Percentiles rank a stretch among this genome's conserved stretches.
Evolutionary conservation across 1,140 invertebrate genomes (phyloP).

Genomic region (Ostrea edulis): DNA sequence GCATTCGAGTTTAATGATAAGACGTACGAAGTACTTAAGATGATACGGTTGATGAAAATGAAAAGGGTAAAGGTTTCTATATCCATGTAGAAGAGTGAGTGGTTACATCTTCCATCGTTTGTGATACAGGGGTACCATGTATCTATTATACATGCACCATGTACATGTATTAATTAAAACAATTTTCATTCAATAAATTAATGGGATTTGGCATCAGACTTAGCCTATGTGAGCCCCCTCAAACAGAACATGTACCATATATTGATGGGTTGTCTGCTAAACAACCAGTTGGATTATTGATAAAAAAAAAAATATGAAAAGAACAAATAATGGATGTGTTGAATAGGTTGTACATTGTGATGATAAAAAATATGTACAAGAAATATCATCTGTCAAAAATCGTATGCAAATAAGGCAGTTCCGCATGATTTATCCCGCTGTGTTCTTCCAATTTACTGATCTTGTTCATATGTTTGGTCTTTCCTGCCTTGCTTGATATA

Average conservation of each 20-base stretch:
- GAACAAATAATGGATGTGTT: background rate
- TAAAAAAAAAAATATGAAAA: background rate
- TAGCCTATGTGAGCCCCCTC: too few relatives aligned
- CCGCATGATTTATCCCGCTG: background rate
- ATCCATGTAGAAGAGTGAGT: background rate
- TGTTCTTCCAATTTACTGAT: background rate
- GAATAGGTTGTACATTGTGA: background rate
- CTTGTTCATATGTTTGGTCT: background rate
- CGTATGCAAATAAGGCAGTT: constrained; percentile 9
- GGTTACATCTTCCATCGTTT: background rate
- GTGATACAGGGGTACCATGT: background rate
- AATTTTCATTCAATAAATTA: too few relatives aligned
- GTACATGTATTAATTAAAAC: too few relatives aligned
- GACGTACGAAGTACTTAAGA: background rate
- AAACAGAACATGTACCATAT: background rate
- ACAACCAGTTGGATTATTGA: too few relatives aligned
- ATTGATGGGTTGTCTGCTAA: background rate
- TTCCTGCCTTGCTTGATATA: background rate
- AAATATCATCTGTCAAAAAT: constrained; percentile 7
- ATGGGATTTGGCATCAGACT: too few relatives aligned
- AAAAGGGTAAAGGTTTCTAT: background rate
- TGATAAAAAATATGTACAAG: background rate
- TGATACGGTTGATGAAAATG: constrained; percentile 31
- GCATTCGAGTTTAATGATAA: background rate
- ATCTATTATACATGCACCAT: background rate